Percentiles rank a stretch among this genome's conserved stretches.
Conservation (phyloP, 2,797 vertebrate species). For the Fundulus diaphanus region DNA sequence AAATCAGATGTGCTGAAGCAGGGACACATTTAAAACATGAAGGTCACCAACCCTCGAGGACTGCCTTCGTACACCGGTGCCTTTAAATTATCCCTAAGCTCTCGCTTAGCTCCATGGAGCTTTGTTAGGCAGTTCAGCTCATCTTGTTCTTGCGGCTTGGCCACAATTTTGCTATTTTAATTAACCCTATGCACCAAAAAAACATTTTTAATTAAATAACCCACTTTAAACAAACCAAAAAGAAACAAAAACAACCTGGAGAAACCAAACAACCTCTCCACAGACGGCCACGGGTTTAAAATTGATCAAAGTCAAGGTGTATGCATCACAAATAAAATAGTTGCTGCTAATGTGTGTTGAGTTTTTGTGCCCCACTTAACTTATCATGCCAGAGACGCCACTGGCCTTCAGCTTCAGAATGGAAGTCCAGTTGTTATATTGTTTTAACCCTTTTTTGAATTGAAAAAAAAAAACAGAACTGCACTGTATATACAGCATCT, state of each 20-base stretch:
- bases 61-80: neutral
- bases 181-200: neutral
- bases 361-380: too few relatives aligned
- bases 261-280: too few relatives aligned
- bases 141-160: neutral
- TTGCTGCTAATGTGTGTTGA: too few relatives aligned
- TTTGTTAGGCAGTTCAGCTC: neutral
- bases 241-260: too few relatives aligned
- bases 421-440: too few relatives aligned
- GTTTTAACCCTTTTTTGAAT: too few relatives aligned
- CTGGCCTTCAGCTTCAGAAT: too few relatives aligned
- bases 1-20: neutral
- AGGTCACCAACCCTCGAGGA: neutral
- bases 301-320: too few relatives aligned
- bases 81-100: neutral
- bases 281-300: too few relatives aligned
- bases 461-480: neutral
- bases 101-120: neutral
- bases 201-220: neutral
- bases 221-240: neutral
- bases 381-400: too few relatives aligned
- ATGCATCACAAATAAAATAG: too few relatives aligned
- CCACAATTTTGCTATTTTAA: neutral
- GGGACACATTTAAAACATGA: neutral
- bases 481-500: neutral